Conservation (phyloP, 2,888 invertebrate species). For the Drosophila merina region DNA sequence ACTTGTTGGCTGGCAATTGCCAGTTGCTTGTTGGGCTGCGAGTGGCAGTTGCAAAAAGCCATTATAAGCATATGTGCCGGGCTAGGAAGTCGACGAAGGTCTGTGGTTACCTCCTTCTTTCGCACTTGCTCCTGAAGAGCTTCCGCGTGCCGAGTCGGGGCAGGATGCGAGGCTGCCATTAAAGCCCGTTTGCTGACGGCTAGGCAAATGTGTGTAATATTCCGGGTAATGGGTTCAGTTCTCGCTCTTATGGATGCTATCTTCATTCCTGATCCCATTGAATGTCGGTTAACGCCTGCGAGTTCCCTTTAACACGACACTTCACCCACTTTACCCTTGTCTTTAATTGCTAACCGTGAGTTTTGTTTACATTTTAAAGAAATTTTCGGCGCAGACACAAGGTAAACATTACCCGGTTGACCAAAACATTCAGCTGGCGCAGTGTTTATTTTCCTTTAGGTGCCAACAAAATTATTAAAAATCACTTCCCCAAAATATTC, state of each 20-base stretch:
- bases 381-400: slow-evolving; percentile 28
- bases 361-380: slow-evolving; percentile 28
- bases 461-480: slow-evolving; percentile 70
- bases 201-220: slow-evolving; percentile 58
- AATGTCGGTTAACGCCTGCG: slow-evolving; percentile 7
- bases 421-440: slow-evolving; percentile 39
- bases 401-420: slow-evolving; percentile 36
- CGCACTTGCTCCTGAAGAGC: slow-evolving; percentile 47
- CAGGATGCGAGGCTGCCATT: slow-evolving; percentile 16
- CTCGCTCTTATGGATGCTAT: slow-evolving; percentile 19
- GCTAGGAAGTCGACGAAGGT: slow-evolving; percentile 9
- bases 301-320: neutral
- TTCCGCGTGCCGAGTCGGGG: slow-evolving; percentile 48
- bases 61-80: slow-evolving; percentile 75
- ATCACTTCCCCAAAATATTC: slow-evolving; percentile 64
- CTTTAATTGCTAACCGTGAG: slow-evolving; percentile 15
- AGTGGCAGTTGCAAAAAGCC: slow-evolving; percentile 71
- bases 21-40: slow-evolving; percentile 40
- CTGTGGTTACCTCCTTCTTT: slow-evolving; percentile 13
- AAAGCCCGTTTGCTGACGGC: slow-evolving; percentile 26
- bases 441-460: slow-evolving; percentile 56
- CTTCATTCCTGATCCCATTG: slow-evolving; percentile 28
- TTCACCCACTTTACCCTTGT: neutral
- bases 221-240: slow-evolving; percentile 24
- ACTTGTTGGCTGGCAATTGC: slow-evolving; percentile 17